A percentile compares a stretch with the other conserved stretches of the same genome.
Conservation (phyloP, 1,140 invertebrate species). For the Caenorhabditis remanei region DNA sequence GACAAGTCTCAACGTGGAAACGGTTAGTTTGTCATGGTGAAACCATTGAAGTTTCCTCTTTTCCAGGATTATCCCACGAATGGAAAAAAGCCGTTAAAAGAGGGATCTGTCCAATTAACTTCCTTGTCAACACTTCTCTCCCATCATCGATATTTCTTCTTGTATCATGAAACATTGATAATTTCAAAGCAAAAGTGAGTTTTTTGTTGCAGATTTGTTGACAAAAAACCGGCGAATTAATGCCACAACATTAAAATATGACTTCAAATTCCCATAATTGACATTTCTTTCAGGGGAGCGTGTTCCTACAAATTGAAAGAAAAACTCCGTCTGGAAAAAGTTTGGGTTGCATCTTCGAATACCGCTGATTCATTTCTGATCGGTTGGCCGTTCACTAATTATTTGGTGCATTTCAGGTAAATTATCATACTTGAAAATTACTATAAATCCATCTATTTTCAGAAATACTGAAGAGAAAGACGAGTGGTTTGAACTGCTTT, state of each 20-base stretch:
- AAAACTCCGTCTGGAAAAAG: constrained; percentile 78
- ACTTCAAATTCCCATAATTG: background rate
- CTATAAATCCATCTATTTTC: background rate
- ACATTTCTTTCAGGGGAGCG: constrained; percentile 70
- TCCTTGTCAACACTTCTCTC: constrained; percentile 72
- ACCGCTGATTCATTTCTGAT: constrained; percentile 79
- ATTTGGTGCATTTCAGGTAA: constrained; percentile 79
- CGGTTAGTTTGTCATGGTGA: constrained; percentile 22
- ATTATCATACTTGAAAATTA: constrained; percentile 23
- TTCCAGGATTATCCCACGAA: constrained; percentile 25
- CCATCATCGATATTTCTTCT: constrained; percentile 79
- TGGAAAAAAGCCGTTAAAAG: constrained; percentile 64
- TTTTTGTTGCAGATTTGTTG: background rate
- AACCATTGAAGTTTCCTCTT: background rate
- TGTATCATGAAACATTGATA: constrained; percentile 80
- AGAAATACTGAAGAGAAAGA: constrained; percentile 71
- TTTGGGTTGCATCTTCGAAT: constrained; percentile 79
- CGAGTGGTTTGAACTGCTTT: constrained; percentile 77
- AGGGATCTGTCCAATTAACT: constrained; percentile 73
- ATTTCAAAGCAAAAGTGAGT: constrained; percentile 80
- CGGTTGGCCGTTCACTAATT: constrained; percentile 80
- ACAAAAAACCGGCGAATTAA: constrained; percentile 71
- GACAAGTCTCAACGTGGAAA: constrained; percentile 24
- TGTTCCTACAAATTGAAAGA: constrained; percentile 79
- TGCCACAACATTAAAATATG: constrained; percentile 6